Base-by-base conservation (phyloP, 2,888 invertebrate genomes). In the Tipula lateralis region DNA sequence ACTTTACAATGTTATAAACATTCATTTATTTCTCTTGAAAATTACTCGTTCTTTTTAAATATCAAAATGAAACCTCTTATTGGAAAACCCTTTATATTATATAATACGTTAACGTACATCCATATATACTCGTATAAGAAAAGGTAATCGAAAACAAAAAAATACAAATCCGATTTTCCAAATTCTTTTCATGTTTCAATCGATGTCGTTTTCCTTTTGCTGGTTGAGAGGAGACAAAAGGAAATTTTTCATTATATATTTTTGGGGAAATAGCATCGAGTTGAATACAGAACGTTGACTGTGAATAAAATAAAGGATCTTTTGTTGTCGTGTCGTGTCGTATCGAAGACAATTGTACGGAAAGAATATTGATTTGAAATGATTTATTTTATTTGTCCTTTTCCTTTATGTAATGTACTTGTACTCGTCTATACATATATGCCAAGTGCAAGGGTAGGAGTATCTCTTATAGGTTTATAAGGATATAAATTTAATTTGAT, bases 281-380 rank as follows among this genome's bases (percentile, higher is more conserved):
- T 24, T 66, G 66, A 66, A 66, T 66, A 9, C 24, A 66, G 24
- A 66, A 66, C 66, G n/a, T 66, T 24, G 24, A 9, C 66, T 24
- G 24, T 66, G 24, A 24, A 66, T 24, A 50, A 66, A 24, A 9
- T 1, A 39, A 32, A 44, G 44, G 12, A 66, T 66, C 66, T 66
- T 66, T 66, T 66, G 66, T 66, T 66, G 66, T 66, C 24, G 24
- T 24, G 24, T 66, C 24, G 19, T 19, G 13, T 24, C 66, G 66
- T 66, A 24, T 24, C 66, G 66, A 66, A 66, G 66, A 66, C 66
- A 66, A 66, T 66, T 66, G 66, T 19, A 66, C 24, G 66, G 24
- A 66, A 66, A 66, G 66, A 66, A 66, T 66, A 66, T 66, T 66
- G 66, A 66, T 66, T 66, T 66, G 66, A 24, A 66, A 66, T 66